Percentiles rank a stretch among this genome's conserved stretches.
Conservation (phyloP, 2,113 vertebrate species). For the Numenius arquata region DNA sequence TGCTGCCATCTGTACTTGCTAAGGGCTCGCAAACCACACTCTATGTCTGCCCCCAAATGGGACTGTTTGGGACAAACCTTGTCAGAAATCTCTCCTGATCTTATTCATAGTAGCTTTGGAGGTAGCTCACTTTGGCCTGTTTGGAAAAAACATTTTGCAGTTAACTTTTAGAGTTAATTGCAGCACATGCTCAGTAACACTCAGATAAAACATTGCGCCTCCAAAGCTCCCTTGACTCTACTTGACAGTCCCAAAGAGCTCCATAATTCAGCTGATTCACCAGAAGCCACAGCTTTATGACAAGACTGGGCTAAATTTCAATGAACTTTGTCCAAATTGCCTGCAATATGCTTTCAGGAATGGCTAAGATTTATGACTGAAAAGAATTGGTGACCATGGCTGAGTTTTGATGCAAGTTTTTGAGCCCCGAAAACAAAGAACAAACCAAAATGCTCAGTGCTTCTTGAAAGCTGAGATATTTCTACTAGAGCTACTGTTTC, state of each 20-base stretch:
- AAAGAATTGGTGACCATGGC: not conserved
- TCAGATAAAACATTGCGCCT: not conserved
- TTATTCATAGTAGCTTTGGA: not conserved
- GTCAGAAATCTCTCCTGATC: not conserved
- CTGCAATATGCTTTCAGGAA: not conserved
- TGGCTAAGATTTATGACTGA: not conserved
- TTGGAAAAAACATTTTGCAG: not conserved
- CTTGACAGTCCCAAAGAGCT: not conserved
- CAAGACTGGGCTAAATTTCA: not conserved
- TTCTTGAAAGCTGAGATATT: not conserved
- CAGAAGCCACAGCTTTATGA: not conserved
- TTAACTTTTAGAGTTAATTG: not conserved
- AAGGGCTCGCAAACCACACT: not conserved
- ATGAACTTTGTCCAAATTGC: not conserved
- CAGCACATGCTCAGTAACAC: not conserved
- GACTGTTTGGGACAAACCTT: not conserved
- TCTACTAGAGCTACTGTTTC: not conserved
- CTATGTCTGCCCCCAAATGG: not conserved
- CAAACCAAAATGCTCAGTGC: not conserved
- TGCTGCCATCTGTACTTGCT: not conserved
- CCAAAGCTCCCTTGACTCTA: not conserved
- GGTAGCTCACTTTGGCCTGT: not conserved
- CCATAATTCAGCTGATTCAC: not conserved
- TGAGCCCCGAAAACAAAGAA: not conserved
- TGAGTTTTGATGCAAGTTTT: not conserved